Conservation (phyloP, 2,888 invertebrate genomes). For the Muschampia plurimacula region DNA sequence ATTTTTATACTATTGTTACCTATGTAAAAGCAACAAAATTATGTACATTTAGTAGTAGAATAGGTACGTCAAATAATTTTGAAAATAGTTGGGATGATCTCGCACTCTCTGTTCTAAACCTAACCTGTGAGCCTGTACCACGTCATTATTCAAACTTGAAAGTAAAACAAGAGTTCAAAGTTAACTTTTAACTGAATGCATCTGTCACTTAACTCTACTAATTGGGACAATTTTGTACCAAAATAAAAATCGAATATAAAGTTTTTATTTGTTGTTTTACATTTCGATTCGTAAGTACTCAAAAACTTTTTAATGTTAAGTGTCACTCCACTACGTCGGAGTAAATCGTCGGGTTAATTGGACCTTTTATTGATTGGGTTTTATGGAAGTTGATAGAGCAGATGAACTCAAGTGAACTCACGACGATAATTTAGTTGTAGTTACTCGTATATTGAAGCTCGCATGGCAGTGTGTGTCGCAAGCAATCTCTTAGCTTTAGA, state of each 20-base stretch:
- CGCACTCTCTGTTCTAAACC: not conserved
- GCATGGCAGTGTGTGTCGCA: too few relatives aligned
- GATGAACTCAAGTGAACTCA: not conserved
- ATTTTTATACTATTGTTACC: too few relatives aligned
- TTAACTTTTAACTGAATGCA: constrained; percentile 45
- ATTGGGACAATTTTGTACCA: constrained; percentile 42
- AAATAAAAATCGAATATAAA: constrained; percentile 19
- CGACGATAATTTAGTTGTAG: too few relatives aligned
- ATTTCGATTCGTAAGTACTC: constrained; percentile 32
- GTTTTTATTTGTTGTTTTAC: constrained; percentile 28
- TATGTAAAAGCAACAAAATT: too few relatives aligned
- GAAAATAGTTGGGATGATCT: too few relatives aligned
- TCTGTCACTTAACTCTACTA: constrained; percentile 46
- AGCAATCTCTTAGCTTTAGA: too few relatives aligned
- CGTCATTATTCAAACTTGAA: constrained; percentile 44
- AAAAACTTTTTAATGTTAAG: constrained; percentile 31
- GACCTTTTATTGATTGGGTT: constrained; percentile 17
- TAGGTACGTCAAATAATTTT: too few relatives aligned
- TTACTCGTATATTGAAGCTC: too few relatives aligned
- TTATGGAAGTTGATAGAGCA: not conserved
- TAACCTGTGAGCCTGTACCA: constrained; percentile 42
- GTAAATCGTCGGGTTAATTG: constrained; percentile 28
- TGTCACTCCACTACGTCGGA: constrained; percentile 29
- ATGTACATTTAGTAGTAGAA: too few relatives aligned
- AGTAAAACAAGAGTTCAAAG: constrained; percentile 44